phyloP scores from a whole-genome alignment of 2,113 vertebrate genomes.

The Ciconia boyciana region DNA sequence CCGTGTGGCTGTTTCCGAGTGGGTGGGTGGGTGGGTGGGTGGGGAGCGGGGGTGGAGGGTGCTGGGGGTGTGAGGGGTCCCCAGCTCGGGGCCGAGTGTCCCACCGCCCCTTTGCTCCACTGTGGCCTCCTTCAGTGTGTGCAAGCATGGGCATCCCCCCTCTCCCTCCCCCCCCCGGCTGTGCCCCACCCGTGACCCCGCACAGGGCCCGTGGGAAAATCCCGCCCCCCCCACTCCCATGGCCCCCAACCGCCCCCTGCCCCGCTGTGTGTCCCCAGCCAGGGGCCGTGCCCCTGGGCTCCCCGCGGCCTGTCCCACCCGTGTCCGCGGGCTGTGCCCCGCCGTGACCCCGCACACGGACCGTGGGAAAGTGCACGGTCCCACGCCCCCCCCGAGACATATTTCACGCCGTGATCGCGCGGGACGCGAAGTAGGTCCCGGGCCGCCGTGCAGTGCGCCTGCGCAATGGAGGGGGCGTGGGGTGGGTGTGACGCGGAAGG shows the following conservation, averaged over 20 bases:
- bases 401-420: fast-evolving
- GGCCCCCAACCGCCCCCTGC: neutral
- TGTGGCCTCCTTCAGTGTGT: fast-evolving
- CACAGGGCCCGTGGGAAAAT: neutral
- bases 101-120: fast-evolving
- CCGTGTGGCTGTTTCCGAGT: neutral
- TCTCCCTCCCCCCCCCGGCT: neutral
- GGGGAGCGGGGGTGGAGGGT: too few species aligned
- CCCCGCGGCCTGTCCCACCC: too few species aligned
- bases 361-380: neutral
- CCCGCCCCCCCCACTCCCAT: neutral
- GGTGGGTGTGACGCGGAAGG: neutral
- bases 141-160: neutral
- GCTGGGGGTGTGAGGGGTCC: too few species aligned
- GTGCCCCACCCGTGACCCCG: neutral
- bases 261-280: too few species aligned
- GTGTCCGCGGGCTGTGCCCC: neutral
- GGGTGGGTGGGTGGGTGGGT: neutral
- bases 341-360: neutral
- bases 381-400: neutral
- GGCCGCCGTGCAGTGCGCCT: neutral
- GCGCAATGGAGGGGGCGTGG: neutral
- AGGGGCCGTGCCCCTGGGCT: too few species aligned
- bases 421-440: neutral
- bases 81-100: neutral